Evolutionary conservation across 2,113 vertebrate species (phyloP), one percentile per base, ranked within the genome.

Genomic region (Indicator indicator): DNA sequence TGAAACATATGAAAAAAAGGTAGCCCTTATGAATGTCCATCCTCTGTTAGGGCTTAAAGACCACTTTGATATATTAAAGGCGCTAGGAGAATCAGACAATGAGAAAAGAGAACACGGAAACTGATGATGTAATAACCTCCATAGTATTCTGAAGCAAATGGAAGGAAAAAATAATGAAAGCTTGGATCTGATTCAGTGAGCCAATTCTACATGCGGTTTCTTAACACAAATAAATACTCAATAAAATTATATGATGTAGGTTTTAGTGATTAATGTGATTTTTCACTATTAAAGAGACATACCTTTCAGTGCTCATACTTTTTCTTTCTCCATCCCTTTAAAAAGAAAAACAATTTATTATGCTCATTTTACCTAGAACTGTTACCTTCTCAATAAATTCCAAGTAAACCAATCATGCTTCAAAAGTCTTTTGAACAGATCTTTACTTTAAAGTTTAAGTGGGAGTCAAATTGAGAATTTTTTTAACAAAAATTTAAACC

Each of bases 261-360:
- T 50, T 36, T 36, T 71, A 86, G 68, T 18, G 16, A 32, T 44
- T 62, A 55, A 33, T 33, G 12, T 20, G 42, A 18, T 21, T 67
- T 42, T 90, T 59, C 13, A 93, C 5, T 69, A 82, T 72, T 69
- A 91, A 86, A 60, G 73, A 90, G 59, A 71, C 76, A 86, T 98
- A 99, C 99, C 99, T 99, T 96, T 99, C 99, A 87, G 98, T 99
- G 93, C 99, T 99, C 98, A 99, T 99, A 96, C 99, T 99, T 98
- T 99, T 99, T 94, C 99, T 99, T 97, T 99, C 99, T 91, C 98
- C 98, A 80, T 99, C 98, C 95, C 99, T 99, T 97, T 78, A 95
- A 97, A 92, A 74, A 86, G 87, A 96, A 96, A 93, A 89, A 85
- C 12, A 69, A 72, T 32, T 33, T 55, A 70, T 84, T 92, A 73